Base-by-base conservation (phyloP, 2,797 vertebrate genomes). In the Liasis olivaceus region DNA sequence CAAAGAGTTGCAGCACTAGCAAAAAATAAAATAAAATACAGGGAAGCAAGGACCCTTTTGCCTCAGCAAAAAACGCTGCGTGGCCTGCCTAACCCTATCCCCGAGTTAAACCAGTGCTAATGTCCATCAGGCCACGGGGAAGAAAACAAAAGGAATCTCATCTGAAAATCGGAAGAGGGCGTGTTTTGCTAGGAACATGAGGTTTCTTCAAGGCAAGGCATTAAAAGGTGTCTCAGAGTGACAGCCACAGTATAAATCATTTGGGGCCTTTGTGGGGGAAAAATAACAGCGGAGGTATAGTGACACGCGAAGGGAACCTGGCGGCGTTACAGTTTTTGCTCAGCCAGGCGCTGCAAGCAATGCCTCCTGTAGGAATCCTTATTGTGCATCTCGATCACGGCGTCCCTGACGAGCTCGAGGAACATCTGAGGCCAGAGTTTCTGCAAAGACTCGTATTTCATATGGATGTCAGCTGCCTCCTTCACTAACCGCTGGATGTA, bases 361-460 rank as follows among this genome's bases (percentile, higher is more conserved):
- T 98, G 97, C 94, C 98, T 98, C 97, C 98, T 98, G 96, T 98
- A 99, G 93, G 98, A 97, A 15, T 97, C 97, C 91, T 96, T 98
- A 97, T 98, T 98, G 96, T 97, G 98, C 96, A 99, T 99, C 95
- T 99, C 98, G 93, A 99, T 94, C 96, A 99, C 99, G 2, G 98
- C 98, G 60, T 99, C 99, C 96, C 98, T 97, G 92, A 99, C 99
- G 93, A 99, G 98, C 96, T 99, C 99, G 36, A 98, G 98, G 97
- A 99, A 99, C 98, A 99, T 97, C 92, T 98, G 98, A 31, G 99
- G 99, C 99, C 99, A 99, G 56, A 99, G 98, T 96, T 98, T 99
- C 97, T 99, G 99, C 92, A 99, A 97, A 0, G 97, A 98, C 88
- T 99, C 99, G 0, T 98, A 98, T 95, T 99, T 99, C 96, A 98